phyloP scores from a whole-genome alignment of 37 sponge, comb jelly and placozoan genomes.

The Cladorhizidae sp. region DNA sequence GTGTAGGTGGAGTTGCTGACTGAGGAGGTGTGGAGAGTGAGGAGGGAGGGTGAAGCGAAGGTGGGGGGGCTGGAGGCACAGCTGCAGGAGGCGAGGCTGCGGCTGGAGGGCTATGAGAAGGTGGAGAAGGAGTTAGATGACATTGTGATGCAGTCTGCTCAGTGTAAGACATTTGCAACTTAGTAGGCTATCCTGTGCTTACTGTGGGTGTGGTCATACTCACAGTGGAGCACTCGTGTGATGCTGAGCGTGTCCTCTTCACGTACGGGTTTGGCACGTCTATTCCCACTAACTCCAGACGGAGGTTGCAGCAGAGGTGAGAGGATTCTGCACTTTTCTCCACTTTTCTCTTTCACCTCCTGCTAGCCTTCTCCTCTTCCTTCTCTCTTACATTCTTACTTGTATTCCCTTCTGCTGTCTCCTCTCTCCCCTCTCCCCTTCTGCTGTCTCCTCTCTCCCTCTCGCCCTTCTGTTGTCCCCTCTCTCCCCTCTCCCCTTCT shows the following conservation, averaged over 20 bases:
- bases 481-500: not conserved
- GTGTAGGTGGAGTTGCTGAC: constrained; percentile 51
- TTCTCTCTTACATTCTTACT: not conserved
- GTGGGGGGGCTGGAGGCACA: constrained; percentile 54
- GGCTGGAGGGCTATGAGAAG: constrained; percentile 71
- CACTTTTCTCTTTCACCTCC: too few relatives aligned
- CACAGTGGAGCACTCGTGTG: constrained; percentile 58
- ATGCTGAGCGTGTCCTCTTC: constrained; percentile 72
- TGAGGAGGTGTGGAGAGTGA: constrained; percentile 39
- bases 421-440: too few relatives aligned
- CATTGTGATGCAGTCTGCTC: constrained; percentile 86
- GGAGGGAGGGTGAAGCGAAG: not conserved
- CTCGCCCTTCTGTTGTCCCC: too few relatives aligned
- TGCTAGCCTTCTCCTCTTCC: too few relatives aligned
- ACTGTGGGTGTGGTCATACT: not conserved
- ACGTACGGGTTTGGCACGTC: constrained; percentile 86
- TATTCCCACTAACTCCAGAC: constrained; percentile 69
- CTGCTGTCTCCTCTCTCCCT: too few relatives aligned
- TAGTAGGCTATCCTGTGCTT: not conserved
- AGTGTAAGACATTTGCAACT: constrained; percentile 39
- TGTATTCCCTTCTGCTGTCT: not conserved
- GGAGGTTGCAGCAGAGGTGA: constrained; percentile 88
- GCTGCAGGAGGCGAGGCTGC: constrained; percentile 27
- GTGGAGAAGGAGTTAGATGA: constrained; percentile 89
- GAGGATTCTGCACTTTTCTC: too few relatives aligned